These are phyloP conservation scores for Dryas iulia DNA, from an alignment of 1,140 invertebrate genomes.

Conservation along the genomic window DNA sequence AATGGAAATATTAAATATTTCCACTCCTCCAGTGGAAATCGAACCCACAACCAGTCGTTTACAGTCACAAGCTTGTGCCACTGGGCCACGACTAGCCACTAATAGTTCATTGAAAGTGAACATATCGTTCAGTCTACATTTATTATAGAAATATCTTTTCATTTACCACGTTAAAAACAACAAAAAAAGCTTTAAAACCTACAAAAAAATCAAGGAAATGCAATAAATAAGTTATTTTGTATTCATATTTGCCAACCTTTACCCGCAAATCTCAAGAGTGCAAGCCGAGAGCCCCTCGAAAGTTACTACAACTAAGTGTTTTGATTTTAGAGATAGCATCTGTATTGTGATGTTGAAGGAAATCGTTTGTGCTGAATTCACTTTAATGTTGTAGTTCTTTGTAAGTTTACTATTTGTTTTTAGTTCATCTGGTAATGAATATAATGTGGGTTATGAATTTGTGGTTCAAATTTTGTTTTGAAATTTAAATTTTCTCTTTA, in stretches of 20 bases:
- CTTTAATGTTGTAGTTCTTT: neutral
- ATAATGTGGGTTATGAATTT: too few relatives aligned
- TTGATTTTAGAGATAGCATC: conserved; percentile 15
- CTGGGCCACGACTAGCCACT: too few relatives aligned
- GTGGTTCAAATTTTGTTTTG: too few relatives aligned
- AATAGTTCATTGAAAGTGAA: too few relatives aligned
- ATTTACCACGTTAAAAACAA: too few relatives aligned
- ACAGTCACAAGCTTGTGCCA: too few relatives aligned
- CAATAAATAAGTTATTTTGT: neutral
- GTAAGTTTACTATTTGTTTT: neutral
- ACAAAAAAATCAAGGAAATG: neutral
- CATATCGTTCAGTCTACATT: too few relatives aligned
- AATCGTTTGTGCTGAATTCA: neutral
- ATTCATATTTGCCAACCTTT: neutral
- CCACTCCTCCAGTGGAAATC: too few relatives aligned
- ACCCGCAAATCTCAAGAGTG: conserved; percentile 10
- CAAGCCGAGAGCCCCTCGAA: conserved; percentile 13
- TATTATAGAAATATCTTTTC: too few relatives aligned
- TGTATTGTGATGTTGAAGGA: conserved; percentile 4
- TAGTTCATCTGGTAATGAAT: neutral
- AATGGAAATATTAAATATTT: too few relatives aligned
- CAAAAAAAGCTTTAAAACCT: neutral
- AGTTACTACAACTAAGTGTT: conserved; percentile 16
- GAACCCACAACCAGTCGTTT: too few relatives aligned
- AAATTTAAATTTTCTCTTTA: too few relatives aligned